Percentiles rank a stretch among this genome's conserved stretches.
Evolutionary conservation across 2,113 vertebrate genomes (phyloP).

Genomic region (Petrocephalus zakoni): DNA sequence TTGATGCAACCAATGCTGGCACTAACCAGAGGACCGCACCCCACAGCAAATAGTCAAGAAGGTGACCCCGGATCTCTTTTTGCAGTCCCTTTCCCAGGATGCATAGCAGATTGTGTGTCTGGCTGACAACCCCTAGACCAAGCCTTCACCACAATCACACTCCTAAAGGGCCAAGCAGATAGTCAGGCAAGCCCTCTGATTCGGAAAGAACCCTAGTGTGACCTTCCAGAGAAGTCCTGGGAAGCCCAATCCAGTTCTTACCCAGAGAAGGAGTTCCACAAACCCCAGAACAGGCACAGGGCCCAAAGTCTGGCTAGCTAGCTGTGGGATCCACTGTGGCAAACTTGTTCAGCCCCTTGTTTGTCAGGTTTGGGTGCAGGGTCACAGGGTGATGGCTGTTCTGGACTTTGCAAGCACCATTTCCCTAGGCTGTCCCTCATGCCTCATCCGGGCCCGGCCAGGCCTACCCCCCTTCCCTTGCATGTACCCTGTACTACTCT

Average conservation of each 20-base stretch:
- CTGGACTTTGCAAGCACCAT: too few relatives aligned
- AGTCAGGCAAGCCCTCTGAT: not conserved
- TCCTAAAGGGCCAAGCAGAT: not conserved
- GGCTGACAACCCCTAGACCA: not conserved
- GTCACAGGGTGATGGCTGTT: too few relatives aligned
- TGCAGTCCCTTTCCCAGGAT: not conserved
- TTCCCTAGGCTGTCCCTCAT: too few relatives aligned
- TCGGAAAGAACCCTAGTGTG: not conserved
- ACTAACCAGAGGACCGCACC: not conserved
- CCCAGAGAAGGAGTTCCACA: slow-evolving; percentile 27
- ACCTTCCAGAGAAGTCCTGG: not conserved
- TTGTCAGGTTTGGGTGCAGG: too few relatives aligned
- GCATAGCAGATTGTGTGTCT: not conserved
- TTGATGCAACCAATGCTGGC: not conserved
- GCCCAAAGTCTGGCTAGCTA: too few relatives aligned
- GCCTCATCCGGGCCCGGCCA: too few relatives aligned
- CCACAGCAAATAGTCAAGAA: not conserved
- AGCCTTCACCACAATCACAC: not conserved
- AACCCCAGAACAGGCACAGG: not conserved
- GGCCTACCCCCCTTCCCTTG: too few relatives aligned
- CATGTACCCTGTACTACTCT: too few relatives aligned
- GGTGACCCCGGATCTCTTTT: not conserved
- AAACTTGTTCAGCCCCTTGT: too few relatives aligned
- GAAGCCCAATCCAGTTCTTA: not conserved
- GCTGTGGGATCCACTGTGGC: too few relatives aligned